Evolutionary conservation across 2,888 invertebrate species (phyloP).

Genomic region (Ommatoiulus sabulosus): DNA sequence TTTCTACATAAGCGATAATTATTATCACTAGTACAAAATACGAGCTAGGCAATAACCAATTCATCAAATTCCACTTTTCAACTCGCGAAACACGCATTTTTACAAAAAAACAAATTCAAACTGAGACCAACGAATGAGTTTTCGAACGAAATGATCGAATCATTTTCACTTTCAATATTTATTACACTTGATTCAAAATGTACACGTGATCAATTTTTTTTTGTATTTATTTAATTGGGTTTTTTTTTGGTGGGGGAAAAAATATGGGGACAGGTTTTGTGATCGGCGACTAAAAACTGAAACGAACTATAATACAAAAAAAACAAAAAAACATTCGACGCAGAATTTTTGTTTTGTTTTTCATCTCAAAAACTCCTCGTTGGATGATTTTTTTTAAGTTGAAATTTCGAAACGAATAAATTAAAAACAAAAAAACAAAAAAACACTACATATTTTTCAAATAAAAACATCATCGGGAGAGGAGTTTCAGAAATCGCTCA

Average conservation of each 20-base stretch:
- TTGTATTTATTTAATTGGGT: not conserved
- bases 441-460: not conserved
- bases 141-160: not conserved
- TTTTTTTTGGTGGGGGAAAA: not conserved
- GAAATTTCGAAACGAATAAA: not conserved
- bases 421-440: not conserved
- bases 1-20: too few species aligned
- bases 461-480: too few species aligned
- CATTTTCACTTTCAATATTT: constrained; percentile 34
- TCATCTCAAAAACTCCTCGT: not conserved
- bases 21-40: too few species aligned
- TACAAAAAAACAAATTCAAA: too few species aligned
- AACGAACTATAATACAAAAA: not conserved
- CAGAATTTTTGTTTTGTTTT: not conserved
- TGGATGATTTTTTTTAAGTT: not conserved
- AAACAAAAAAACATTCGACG: not conserved
- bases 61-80: too few species aligned
- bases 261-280: not conserved
- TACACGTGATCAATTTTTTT: not conserved
- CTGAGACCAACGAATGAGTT: too few species aligned
- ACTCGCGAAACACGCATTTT: too few species aligned
- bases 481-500: not conserved
- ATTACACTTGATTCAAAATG: constrained; percentile 34
- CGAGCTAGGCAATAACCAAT: too few species aligned
- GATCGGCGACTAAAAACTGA: constrained; percentile 34